Base-by-base conservation (phyloP, 2,797 vertebrate genomes). In the Geotrypetes seraphini region DNA sequence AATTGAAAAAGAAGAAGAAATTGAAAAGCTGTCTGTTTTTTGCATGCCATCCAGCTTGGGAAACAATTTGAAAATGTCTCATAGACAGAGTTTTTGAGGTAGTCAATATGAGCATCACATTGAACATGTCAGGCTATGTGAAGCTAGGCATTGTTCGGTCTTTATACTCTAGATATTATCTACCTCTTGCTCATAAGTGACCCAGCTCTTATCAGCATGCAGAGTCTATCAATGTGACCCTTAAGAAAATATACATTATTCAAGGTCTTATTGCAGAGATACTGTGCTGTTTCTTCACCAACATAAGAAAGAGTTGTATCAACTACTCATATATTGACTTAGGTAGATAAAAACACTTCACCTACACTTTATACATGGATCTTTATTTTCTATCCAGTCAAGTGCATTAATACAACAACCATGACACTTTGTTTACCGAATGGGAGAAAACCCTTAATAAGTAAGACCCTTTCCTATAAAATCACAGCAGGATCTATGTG, bases 41-140 rank as follows among this genome's bases (percentile, higher is more conserved):
- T 89, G 90, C 91, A 91, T 92, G 88, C 82, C 41, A 75, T 81
- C 84, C 84, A 82, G 85, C 89, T 92, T 89, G 87, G 90, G 87
- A 90, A 94, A 96, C 90, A 94, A 90, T 95, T 94, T 91, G 86
- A 92, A 91, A 92, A 93, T 83, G 81, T 89, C 78, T 81, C 83
- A 71, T 75, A 82, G 79, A 79, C 86, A 86, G 64, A 65, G 63
- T 71, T 72, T 86, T 79, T 84, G 76, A 82, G 77, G 44, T 67
- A 83, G 90, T 96, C 91, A 81, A 96, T 96, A 95, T 76, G 75
- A 81, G 78, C 83, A 83, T 70, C 47, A 53, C 53, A 75, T 95
- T 89, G 92, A 94, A 84, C 91, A 89, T 92, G 93, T 75, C 84
- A 75, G 71, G 79, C 69, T 71, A 66, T 69, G 72, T 64, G 60